Base-by-base conservation (phyloP, 2,888 invertebrate species). In the Bellardia bayeri region DNA sequence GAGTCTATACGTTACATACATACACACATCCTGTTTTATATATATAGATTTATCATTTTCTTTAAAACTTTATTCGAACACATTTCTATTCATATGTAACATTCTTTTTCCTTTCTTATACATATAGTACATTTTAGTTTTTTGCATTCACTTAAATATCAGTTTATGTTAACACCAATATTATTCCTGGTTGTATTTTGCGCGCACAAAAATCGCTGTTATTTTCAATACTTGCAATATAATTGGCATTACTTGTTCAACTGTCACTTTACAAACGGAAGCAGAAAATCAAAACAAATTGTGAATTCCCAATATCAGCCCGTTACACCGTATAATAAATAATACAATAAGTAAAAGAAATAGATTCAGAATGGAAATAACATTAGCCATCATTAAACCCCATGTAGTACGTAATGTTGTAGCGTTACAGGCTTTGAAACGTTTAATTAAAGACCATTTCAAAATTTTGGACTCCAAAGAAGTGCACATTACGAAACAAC, bases 311-410 rank as follows among this genome's bases (percentile, higher is more conserved):
- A 45, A 9, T 13, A 11, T 3, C 37, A 37, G 5, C 42, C 37
- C 14, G 42, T 45, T 72, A 7, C 9, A 42, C 0, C 37, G 2
- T 30, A 14, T 42, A 45, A n/a, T 30, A 16, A 42, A n/a, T 40
- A 45, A 42, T 16, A 14, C 37, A 58, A 42, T 8, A 56, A 9
- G 13, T 13, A n/a, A 45, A 45, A 45, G 11, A 45, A 45, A 45
- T 1, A 30, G 54, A n/a, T 33, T 61, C 37, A 94, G 93, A 91
- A 92, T 96, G 90, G 94, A 98, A 94, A 94, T 98, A 90, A 98
- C 98, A 33, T 94, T 98, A 89, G 98, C 98, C 4, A 95, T 98
- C 89, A 95, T 98, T 85, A 98, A 98, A 92, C 98, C 98, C 6
- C 98, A 98, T 91, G 95, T 97, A 54, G 94, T 97, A 2, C 96